phyloP scores from a whole-genome alignment of 2,888 invertebrate genomes.

The Sipunculus nudus region DNA sequence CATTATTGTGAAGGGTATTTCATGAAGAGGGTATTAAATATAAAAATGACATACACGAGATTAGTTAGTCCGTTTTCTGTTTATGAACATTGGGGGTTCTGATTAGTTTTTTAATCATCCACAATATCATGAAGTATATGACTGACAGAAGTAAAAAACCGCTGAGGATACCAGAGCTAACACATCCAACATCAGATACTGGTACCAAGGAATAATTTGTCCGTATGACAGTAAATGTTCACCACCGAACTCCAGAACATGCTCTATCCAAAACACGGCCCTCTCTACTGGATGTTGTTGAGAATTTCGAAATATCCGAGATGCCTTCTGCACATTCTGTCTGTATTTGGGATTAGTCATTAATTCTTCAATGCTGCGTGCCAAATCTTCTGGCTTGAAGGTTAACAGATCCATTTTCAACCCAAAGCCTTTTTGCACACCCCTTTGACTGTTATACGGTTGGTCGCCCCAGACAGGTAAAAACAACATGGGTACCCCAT shows the following conservation, averaged over 20 bases:
- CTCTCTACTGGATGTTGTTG: conserved; percentile 35
- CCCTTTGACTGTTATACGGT: conserved; percentile 34
- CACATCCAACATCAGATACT: conserved; percentile 43
- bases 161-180: conserved; percentile 1
- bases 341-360: conserved; percentile 28
- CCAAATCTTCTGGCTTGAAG: too few species aligned
- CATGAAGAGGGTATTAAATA: too few species aligned
- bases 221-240: conserved; percentile 41
- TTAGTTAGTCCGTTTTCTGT: too few species aligned
- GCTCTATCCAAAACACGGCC: conserved; percentile 48
- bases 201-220: conserved; percentile 42
- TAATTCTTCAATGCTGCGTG: conserved; percentile 32
- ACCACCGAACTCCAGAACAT: conserved; percentile 47
- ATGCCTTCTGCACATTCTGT: conserved; percentile 31
- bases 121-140: too few species aligned
- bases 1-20: too few species aligned
- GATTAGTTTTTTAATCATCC: too few species aligned
- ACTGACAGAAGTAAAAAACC: too few species aligned
- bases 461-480: conserved; percentile 44
- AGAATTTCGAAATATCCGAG: conserved; percentile 29
- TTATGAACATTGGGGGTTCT: too few species aligned
- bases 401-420: too few species aligned
- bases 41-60: too few species aligned
- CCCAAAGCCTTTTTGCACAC: conserved; percentile 39
- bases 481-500: conserved; percentile 47